These are phyloP conservation scores for Willowsia nigromaculata DNA, from an alignment of 2,888 invertebrate genomes.

Conservation along the genomic window DNA sequence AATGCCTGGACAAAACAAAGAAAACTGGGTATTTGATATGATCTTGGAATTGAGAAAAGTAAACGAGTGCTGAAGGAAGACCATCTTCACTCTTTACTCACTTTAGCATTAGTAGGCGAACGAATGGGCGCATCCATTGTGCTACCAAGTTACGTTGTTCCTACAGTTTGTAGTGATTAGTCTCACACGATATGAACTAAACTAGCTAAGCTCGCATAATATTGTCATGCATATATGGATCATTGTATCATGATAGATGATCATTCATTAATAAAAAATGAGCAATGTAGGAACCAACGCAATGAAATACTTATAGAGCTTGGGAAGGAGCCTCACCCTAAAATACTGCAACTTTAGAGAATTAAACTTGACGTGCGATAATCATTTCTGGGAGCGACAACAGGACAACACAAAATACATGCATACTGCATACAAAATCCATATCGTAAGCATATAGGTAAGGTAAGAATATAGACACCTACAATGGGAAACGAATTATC, in stretches of 20 bases:
- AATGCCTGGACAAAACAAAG: not conserved
- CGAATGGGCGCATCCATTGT: not conserved
- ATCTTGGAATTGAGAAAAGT: not conserved
- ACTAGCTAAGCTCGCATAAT: not conserved
- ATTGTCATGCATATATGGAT: not conserved
- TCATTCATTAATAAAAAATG: too few relatives aligned
- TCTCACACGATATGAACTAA: too few relatives aligned
- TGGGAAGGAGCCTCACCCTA: not conserved
- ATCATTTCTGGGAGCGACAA: not conserved
- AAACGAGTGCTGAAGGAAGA: too few relatives aligned
- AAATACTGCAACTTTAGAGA: not conserved
- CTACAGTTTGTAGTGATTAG: too few relatives aligned
- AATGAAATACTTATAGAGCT: not conserved
- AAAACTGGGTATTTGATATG: not conserved
- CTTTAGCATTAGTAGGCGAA: not conserved
- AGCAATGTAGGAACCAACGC: not conserved
- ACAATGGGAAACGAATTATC: too few relatives aligned
- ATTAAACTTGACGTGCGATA: not conserved
- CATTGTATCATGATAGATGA: too few relatives aligned
- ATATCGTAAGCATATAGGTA: too few relatives aligned
- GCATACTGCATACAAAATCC: not conserved
- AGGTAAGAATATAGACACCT: too few relatives aligned
- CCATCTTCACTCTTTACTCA: not conserved
- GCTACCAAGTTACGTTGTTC: constrained; percentile 32
- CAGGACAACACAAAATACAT: too few relatives aligned